Base-by-base conservation (phyloP, 2,888 invertebrate genomes). In the Agrochola litura region DNA sequence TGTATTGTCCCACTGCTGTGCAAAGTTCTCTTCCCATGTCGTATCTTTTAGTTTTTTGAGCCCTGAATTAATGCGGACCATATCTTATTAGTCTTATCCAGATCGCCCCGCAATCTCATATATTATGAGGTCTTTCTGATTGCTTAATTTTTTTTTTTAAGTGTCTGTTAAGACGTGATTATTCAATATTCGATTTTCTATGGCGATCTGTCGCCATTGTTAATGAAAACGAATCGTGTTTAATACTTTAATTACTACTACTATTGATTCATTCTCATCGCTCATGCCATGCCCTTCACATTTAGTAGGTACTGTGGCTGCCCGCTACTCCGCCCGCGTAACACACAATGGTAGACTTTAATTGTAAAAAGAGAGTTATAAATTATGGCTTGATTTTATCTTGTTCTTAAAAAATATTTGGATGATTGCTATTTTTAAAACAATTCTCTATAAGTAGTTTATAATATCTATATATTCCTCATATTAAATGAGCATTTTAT, bases 251-350 rank as follows among this genome's bases (percentile, higher is more conserved):
- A 72, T 73, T 77, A 66, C 60, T 61, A 60, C 10, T 2, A 37
- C 10, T 16, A 41, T 67, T 49, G 16, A 67, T 74, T 76, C 25
- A 84, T 76, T 79, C 60, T 74, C 66, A 65, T 73, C 58, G 30
- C 22, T 46, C 52, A 65, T 60, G 52, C 2, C 0, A 52, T 66
- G 67, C 68, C 86, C 81, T 86, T 88, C 78, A 81, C 68, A 83
- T 83, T 77, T 70, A 76, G 70, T n/a, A 49, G 6, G n/a, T 67
- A 54, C 74, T 37, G 10, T 46, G 19, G 54, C 58, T 63, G 8
- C 66, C 76, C 30, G 60, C 54, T 37, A 64, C 30, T 65, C 63
- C 2, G 16, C 8, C 43, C 10, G 19, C 60, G 49, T 72, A 72
- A 54, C 16, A n/a, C 41, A 58, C 63, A 70, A 77, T 68, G 12